phyloP scores from a whole-genome alignment of 2,113 vertebrate species.

The Meleagris gallopavo region DNA sequence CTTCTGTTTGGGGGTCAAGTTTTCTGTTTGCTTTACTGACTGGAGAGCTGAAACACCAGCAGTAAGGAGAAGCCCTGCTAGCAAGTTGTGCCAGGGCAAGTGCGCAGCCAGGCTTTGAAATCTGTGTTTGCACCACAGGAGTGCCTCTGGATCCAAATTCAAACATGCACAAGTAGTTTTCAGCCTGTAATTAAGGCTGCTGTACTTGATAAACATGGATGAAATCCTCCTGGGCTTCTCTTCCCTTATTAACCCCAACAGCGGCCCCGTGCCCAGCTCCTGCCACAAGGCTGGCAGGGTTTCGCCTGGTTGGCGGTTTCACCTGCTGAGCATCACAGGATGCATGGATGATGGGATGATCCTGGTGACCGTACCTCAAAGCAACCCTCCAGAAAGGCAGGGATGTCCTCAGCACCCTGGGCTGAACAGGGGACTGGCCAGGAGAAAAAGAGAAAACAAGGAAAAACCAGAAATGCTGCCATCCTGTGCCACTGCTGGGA shows the following conservation, averaged over 20 bases:
- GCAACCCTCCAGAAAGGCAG: not conserved
- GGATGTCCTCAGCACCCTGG: not conserved
- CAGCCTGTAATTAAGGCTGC: not conserved
- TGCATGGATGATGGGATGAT: not conserved
- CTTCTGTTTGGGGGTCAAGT: not conserved
- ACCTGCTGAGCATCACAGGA: not conserved
- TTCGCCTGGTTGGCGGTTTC: not conserved
- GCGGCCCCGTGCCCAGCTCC: not conserved
- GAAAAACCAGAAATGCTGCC: not conserved
- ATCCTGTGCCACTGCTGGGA: not conserved
- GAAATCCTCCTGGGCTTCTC: not conserved
- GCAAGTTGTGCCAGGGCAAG: not conserved
- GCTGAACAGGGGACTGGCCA: not conserved
- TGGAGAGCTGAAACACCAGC: not conserved
- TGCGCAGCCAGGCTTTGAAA: not conserved
- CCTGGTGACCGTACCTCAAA: not conserved
- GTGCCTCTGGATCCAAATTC: not conserved
- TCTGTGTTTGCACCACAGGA: not conserved
- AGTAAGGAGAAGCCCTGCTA: not conserved
- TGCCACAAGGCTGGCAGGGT: not conserved
- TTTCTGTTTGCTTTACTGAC: not conserved
- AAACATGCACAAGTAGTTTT: not conserved
- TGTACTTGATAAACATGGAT: not conserved
- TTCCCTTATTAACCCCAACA: not conserved
- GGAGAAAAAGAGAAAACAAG: not conserved